Evolutionary conservation across 2,888 invertebrate species (phyloP).

Genomic region (Sepiola atlantica): DNA sequence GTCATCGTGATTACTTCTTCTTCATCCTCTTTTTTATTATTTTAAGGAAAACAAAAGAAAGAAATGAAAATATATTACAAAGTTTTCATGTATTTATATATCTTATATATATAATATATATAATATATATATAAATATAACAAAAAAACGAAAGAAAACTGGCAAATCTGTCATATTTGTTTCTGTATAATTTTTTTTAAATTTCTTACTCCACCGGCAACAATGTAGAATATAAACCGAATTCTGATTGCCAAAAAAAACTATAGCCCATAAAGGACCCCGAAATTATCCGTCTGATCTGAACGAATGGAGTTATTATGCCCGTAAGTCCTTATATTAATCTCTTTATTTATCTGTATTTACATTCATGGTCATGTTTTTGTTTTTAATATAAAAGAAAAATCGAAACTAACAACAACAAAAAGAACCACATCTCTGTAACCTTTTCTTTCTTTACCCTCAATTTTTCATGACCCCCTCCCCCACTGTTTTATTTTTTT

Average conservation of each 20-base stretch:
- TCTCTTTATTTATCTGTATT: neutral
- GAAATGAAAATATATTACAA: neutral
- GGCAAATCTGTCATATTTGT: neutral
- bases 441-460: neutral
- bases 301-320: neutral
- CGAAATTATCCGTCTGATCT: neutral
- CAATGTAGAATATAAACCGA: neutral
- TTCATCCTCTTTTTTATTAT: neutral
- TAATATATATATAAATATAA: too few relatives aligned
- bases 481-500: neutral
- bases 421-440: neutral
- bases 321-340: neutral
- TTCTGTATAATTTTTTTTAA: neutral
- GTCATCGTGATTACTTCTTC: neutral
- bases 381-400: neutral
- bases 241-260: neutral
- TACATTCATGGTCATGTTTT: neutral
- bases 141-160: neutral
- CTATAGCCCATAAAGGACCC: neutral
- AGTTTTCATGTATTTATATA: too few relatives aligned
- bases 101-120: too few relatives aligned
- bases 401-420: neutral
- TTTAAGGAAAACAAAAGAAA: neutral
- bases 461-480: neutral
- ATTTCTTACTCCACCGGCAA: neutral